Conservation (phyloP, 2,888 invertebrate species). For the Ichneumoninae sp. region DNA sequence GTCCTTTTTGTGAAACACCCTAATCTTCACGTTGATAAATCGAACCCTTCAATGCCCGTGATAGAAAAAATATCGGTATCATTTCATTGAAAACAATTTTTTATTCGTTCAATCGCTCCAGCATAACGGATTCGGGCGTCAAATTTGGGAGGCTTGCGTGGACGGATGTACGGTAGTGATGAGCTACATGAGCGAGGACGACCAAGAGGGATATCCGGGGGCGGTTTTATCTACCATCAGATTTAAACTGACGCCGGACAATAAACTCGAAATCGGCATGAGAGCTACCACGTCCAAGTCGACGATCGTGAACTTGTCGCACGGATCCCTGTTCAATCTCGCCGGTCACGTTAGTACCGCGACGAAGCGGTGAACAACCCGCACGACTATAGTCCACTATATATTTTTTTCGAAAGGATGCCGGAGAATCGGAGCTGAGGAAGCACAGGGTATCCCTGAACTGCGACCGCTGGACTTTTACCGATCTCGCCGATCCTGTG, state of each 20-base stretch:
- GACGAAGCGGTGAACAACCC: not conserved
- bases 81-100: not conserved
- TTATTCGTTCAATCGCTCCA: constrained; percentile 52
- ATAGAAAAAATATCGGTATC: not conserved
- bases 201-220: constrained; percentile 88
- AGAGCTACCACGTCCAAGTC: constrained; percentile 85
- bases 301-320: constrained; percentile 87
- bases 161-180: constrained; percentile 83
- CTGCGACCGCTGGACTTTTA: constrained; percentile 90
- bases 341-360: constrained; percentile 86
- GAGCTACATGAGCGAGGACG: constrained; percentile 85
- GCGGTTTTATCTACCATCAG: constrained; percentile 85
- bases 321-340: constrained; percentile 88
- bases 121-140: constrained; percentile 77
- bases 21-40: too few species aligned
- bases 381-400: not conserved
- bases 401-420: constrained; percentile 83
- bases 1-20: too few species aligned
- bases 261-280: constrained; percentile 85
- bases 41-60: not conserved
- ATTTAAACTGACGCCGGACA: constrained; percentile 85
- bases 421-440: constrained; percentile 87
- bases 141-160: constrained; percentile 85
- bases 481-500: constrained; percentile 88
- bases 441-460: constrained; percentile 90